Percentiles rank a stretch among this genome's conserved stretches.
These are phyloP conservation scores for Drosophila buzzatii DNA, from an alignment of 2,888 invertebrate species.

Conservation along the genomic window DNA sequence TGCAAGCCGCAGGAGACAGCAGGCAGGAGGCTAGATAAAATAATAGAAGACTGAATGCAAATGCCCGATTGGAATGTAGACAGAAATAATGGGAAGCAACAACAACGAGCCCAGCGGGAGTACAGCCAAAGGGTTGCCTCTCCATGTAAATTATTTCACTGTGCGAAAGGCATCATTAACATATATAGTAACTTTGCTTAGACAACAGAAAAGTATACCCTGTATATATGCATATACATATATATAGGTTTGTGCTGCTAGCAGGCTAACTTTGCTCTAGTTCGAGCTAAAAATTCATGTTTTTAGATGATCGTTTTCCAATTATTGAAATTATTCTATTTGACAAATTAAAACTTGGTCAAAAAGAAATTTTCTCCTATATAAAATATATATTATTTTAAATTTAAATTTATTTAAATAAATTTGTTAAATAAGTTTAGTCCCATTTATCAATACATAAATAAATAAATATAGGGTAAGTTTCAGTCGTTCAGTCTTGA, in stretches of 20 bases:
- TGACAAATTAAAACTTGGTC: background rate
- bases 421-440: too few relatives aligned
- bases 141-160: constrained; percentile 65
- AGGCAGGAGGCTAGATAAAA: background rate
- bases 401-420: too few relatives aligned
- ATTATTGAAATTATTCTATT: background rate
- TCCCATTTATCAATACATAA: background rate
- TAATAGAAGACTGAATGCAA: constrained; percentile 23
- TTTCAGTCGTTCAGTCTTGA: background rate
- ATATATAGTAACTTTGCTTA: constrained; percentile 30
- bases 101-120: background rate
- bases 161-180: constrained; percentile 67
- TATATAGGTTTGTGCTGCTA: background rate
- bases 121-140: constrained; percentile 27
- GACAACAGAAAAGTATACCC: constrained; percentile 40
- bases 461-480: constrained; percentile 17
- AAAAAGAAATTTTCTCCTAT: background rate
- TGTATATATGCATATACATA: background rate
- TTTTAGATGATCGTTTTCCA: background rate
- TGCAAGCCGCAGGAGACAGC: constrained; percentile 46
- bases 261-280: background rate
- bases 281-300: background rate
- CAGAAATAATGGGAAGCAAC: constrained; percentile 27
- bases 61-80: constrained; percentile 37
- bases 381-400: background rate